Evolutionary conservation across 2,113 vertebrate species (phyloP), one percentile per base, ranked within the genome.

Genomic region (Mus pahari): DNA sequence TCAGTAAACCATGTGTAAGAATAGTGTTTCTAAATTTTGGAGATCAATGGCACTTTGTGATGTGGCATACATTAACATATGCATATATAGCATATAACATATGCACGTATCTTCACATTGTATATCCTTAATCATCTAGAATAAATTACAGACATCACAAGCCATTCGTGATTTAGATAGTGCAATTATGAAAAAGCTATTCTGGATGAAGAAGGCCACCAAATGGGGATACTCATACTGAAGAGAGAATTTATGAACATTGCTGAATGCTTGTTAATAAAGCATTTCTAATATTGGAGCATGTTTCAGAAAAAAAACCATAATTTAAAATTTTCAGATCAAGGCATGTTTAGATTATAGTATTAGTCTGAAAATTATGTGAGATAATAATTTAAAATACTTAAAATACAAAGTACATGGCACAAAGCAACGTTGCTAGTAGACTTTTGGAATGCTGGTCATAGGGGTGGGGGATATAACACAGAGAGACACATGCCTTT

Each of bases 291-390:
- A 42, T 26, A 86, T 71, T 93, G 48, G 33, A 5, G 5, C 64
- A 62, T 87, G 6, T 77, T 87, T 33, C 55, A 68, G 26, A 55
- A 77, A 89, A 96, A 96, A 16, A 16, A 91, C 28, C 68, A 7
- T 96, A 39, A 82, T 7, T 96, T 39, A 82, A n/a, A 81, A 55
- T 82, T 86, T 93, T 93, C 28, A 96, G 82, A 45, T 75, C 31
- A 55, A 92, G 55, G 14, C 19, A 94, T 77, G 20, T 86, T 84
- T 82, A 74, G 24, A 53, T 68, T 89, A 75, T 78, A 82, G 24
- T 12, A 2, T 81, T 77, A 82, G 71, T 62, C 74, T 48, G 10
- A 86, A 6, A 89, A 86, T 90, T 82, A 45, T 2, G 33, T 33
- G 53, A 86, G 50, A 94, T 89, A 91, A 86, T 66, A 86, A 75